Percentiles rank a stretch among this genome's conserved stretches.
These are phyloP conservation scores for Neoascia interrupta DNA, from an alignment of 2,888 invertebrate species.

Conservation along the genomic window DNA sequence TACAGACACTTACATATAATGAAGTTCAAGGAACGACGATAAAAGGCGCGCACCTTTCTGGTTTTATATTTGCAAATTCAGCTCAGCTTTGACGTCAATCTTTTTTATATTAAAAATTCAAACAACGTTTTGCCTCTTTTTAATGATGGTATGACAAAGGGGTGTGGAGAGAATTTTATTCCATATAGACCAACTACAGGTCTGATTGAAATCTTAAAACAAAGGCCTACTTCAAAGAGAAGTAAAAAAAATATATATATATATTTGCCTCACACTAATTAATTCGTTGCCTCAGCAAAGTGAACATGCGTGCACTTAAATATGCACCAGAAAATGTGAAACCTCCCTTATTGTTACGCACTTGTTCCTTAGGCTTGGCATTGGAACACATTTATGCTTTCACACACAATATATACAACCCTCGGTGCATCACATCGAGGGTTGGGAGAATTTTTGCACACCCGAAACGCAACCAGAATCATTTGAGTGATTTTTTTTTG, in stretches of 20 bases:
- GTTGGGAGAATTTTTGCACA: constrained; percentile 20
- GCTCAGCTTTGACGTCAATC: background rate
- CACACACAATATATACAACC: constrained; percentile 50
- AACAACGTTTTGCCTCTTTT: constrained; percentile 28
- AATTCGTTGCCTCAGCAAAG: constrained; percentile 25
- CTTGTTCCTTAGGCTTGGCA: constrained; percentile 40
- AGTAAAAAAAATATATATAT: no score
- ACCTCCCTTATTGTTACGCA: constrained; percentile 29
- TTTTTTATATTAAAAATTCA: constrained; percentile 54
- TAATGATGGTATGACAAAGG: constrained; percentile 36
- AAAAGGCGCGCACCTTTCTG: constrained; percentile 4
- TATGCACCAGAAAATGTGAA: background rate
- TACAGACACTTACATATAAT: constrained; percentile 24
- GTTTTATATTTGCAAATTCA: constrained; percentile 13
- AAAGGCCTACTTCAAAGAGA: background rate
- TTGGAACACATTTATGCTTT: constrained; percentile 50
- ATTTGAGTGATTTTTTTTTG: constrained; percentile 35
- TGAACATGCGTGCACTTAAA: constrained; percentile 22
- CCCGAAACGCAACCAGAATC: constrained; percentile 1
- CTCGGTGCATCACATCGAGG: constrained; percentile 10
- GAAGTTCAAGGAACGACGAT: constrained; percentile 29
- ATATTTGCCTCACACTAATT: constrained; percentile 57
- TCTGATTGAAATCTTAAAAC: constrained; percentile 10
- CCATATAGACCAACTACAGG: constrained; percentile 38
- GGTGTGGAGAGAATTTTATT: constrained; percentile 7